Evolutionary conservation across 2,888 invertebrate genomes (phyloP).

Genomic region (Hecatera dysodea): DNA sequence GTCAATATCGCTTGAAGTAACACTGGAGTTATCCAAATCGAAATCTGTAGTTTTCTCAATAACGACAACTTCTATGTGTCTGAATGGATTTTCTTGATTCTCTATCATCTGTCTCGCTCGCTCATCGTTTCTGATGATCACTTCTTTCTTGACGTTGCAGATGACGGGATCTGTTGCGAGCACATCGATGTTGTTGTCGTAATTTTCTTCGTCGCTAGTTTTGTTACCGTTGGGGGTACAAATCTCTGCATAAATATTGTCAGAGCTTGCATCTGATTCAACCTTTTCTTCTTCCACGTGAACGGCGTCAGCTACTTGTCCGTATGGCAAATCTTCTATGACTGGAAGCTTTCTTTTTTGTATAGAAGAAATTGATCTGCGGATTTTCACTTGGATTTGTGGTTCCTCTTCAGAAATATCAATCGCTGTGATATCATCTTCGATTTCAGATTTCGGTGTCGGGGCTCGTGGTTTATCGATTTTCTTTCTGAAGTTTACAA

Average conservation of each 20-base stretch:
- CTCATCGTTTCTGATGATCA: slow-evolving; percentile 86
- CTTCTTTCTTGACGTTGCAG: slow-evolving; percentile 89
- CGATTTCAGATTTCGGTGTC: slow-evolving; percentile 86
- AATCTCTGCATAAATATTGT: slow-evolving; percentile 94
- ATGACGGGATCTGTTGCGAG: slow-evolving; percentile 88
- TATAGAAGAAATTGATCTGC: slow-evolving; percentile 89
- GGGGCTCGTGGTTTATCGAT: slow-evolving; percentile 88
- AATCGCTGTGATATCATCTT: slow-evolving; percentile 81
- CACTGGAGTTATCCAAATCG: slow-evolving; percentile 86
- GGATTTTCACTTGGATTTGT: slow-evolving; percentile 86
- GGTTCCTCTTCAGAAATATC: slow-evolving; percentile 87
- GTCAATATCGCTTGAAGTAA: slow-evolving; percentile 85
- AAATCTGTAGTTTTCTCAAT: slow-evolving; percentile 89
- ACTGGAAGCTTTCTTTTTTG: slow-evolving; percentile 90
- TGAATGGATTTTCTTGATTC: slow-evolving; percentile 87
- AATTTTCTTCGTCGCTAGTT: slow-evolving; percentile 83
- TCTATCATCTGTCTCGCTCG: slow-evolving; percentile 87
- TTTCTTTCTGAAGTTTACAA: slow-evolving; percentile 87
- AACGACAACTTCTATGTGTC: slow-evolving; percentile 89
- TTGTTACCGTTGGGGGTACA: slow-evolving; percentile 87
- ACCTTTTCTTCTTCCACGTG: slow-evolving; percentile 84
- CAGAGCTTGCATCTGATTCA: slow-evolving; percentile 87
- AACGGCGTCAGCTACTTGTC: slow-evolving; percentile 93
- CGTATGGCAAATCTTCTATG: slow-evolving; percentile 93
- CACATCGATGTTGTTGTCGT: slow-evolving; percentile 85